Base-by-base conservation (phyloP, 2,797 vertebrate species). In the Buceros bicornis region DNA sequence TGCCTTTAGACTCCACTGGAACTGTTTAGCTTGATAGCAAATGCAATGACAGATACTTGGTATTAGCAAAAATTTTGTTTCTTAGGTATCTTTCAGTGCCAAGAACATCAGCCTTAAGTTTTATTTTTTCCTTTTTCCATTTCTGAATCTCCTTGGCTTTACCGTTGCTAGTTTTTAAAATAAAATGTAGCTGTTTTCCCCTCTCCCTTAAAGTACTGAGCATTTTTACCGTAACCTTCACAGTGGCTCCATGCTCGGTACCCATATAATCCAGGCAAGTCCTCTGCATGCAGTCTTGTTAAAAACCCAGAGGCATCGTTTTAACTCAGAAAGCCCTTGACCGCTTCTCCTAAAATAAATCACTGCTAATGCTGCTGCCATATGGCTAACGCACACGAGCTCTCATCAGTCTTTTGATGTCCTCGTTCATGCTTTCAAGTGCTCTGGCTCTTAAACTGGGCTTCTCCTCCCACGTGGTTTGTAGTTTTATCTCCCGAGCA, bases 11-110 rank as follows among this genome's bases (percentile, higher is more conserved):
- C 54, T 93, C 58, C 64, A 64, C 66, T 82, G 77, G 58, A 95
- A 77, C 66, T 88, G 29, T 94, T 96, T 82, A 79, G 60, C 91
- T 94, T 89, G 88, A 94, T 90, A 95, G 58, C 56, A 76, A 82
- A 91, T 66, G 42, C 80, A 92, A 17, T 86, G 70, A 86, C 15
- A 40, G 86, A 76, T 87, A 76, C 43, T 94, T 93, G 77, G 25
- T 74, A 92, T 91, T 90, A 88, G 51, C 66, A 60, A 93, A 82
- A 81, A 51, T 82, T 90, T 72, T 93, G 66, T 42, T 90, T 95
- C 60, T 90, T 6, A 2, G 48, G 81, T 82, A 67, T 26, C 19
- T 83, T 90, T 72, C 54, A 73, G 11, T 90, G 87, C 73, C 87
- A 93, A 83, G 70, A 96, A 84, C 48, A 91, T 95, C 35, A 94